phyloP scores from a whole-genome alignment of 2,113 vertebrate genomes.

The Osmerus mordax region DNA sequence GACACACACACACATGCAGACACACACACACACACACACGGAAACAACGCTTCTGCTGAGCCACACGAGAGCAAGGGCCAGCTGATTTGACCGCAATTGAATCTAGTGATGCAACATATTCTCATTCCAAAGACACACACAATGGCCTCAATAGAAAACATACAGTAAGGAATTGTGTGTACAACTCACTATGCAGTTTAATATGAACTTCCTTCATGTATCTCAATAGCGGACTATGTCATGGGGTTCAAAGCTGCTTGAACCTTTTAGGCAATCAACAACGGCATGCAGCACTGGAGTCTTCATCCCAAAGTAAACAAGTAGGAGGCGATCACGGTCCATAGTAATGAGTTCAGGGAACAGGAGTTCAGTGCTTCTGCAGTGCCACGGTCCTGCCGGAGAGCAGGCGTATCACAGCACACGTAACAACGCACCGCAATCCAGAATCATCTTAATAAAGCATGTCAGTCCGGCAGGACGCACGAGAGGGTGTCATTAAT shows the following conservation, averaged over 20 bases:
- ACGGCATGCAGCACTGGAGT: not conserved
- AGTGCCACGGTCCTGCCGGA: conserved; percentile 13
- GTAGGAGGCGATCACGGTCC: too few species aligned
- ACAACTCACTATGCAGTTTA: not conserved
- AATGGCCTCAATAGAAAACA: too few species aligned
- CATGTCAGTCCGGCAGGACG: conserved; percentile 47
- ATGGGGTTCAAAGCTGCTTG: too few species aligned
- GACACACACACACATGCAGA: conserved; percentile 5
- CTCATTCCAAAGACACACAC: too few species aligned
- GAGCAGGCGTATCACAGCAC: conserved; percentile 26
- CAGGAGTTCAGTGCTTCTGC: too few species aligned
- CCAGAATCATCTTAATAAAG: conserved; percentile 46
- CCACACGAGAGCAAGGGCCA: not conserved
- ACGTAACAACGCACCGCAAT: conserved; percentile 20
- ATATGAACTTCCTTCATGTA: conserved; percentile 12
- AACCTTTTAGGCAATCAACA: not conserved
- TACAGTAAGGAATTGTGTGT: too few species aligned
- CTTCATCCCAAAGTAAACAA: too few species aligned
- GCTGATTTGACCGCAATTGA: conserved; percentile 16
- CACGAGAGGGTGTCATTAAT: conserved; percentile 50
- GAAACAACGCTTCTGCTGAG: not conserved
- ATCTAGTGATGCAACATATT: conserved; percentile 11
- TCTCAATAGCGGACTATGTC: not conserved
- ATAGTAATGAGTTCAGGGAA: too few species aligned
- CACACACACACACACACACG: conserved; percentile 11